A percentile compares a stretch with the other conserved stretches of the same genome.
Conservation (phyloP, 2,113 vertebrate species). For the Glareola pratincola region DNA sequence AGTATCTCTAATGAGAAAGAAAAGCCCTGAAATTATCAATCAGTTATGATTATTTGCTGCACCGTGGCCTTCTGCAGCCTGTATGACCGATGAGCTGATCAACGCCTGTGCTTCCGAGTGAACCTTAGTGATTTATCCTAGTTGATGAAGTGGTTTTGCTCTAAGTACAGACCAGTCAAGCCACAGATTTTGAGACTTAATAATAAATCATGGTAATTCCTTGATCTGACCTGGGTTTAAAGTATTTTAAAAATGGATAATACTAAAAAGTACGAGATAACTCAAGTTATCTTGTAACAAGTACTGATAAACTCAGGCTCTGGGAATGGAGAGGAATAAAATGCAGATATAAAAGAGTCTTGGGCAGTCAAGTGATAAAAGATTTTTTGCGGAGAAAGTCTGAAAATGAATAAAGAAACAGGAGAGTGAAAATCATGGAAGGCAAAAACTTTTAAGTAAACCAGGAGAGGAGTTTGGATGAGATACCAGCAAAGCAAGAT, state of each 20-base stretch:
- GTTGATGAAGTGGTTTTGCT: not conserved
- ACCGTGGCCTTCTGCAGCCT: not conserved
- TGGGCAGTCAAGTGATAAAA: not conserved
- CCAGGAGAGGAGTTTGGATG: not conserved
- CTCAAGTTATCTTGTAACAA: not conserved
- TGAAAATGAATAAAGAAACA: not conserved
- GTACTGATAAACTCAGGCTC: not conserved
- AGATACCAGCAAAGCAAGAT: not conserved
- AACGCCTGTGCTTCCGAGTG: not conserved
- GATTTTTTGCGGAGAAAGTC: not conserved
- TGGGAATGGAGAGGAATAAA: not conserved
- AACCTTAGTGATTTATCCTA: not conserved
- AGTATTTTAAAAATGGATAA: not conserved
- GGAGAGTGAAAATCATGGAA: not conserved
- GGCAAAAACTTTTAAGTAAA: not conserved
- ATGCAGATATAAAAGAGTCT: not conserved
- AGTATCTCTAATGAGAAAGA: not conserved
- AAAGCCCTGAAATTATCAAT: not conserved
- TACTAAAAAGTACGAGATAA: not conserved
- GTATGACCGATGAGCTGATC: not conserved
- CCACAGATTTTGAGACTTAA: not conserved
- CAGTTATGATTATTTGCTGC: not conserved
- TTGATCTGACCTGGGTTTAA: not conserved
- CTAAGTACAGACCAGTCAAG: not conserved
- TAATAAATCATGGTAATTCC: not conserved